phyloP scores from a whole-genome alignment of 1,140 invertebrate genomes.

The Drosophila parvula region DNA sequence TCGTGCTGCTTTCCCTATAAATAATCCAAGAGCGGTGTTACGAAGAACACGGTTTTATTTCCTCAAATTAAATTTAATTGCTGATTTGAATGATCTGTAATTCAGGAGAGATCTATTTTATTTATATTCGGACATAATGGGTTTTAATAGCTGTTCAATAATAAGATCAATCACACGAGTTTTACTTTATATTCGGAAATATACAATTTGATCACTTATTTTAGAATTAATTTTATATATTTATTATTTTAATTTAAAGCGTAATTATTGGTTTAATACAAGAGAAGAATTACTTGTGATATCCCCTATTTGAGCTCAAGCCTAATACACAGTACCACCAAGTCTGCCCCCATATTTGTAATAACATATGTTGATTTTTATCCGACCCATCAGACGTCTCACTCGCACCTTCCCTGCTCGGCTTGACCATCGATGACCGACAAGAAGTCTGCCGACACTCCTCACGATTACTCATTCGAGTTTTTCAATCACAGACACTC shows the following conservation, averaged over 20 bases:
- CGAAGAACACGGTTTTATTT: conserved; percentile 9
- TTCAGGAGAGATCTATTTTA: no score
- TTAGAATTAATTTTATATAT: background rate
- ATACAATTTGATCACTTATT: background rate
- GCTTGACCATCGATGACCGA: conserved; percentile 11
- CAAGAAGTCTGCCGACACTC: conserved; percentile 54
- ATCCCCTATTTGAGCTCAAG: background rate
- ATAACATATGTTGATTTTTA: conserved; percentile 5
- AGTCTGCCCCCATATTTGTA: conserved; percentile 1
- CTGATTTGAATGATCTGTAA: background rate
- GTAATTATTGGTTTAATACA: background rate
- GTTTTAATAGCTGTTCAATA: background rate
- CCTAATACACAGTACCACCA: conserved; percentile 6
- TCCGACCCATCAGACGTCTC: background rate
- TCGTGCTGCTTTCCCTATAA: conserved; percentile 10
- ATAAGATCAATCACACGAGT: background rate
- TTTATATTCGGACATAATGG: no score
- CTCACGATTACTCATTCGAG: conserved; percentile 39
- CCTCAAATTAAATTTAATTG: conserved; percentile 15
- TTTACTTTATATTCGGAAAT: background rate
- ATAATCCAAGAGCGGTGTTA: conserved; percentile 2
- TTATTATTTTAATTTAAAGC: background rate
- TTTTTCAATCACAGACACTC: background rate
- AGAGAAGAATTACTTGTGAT: no score
- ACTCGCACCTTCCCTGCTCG: background rate